Base-by-base conservation (phyloP, 2,797 vertebrate species). In the Tokudaia muenninki region DNA sequence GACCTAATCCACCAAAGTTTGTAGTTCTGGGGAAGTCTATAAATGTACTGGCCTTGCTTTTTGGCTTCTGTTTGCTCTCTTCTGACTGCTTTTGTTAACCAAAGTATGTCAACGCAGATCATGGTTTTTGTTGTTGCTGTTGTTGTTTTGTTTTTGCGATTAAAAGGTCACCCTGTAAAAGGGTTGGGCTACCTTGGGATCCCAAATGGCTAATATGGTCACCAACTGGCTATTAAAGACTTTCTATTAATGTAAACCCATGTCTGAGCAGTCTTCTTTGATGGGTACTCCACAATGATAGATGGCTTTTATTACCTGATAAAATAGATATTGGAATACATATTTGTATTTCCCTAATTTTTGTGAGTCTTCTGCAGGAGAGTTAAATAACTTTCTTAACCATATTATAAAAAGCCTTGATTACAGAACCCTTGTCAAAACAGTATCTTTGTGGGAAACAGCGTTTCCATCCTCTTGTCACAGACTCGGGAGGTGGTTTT, bases 241-340 rank as follows among this genome's bases (percentile, higher is more conserved):
- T 65, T 67, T 3, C 61, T 86, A 3, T 67, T 67, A 31, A 21
- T 10, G 7, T 34, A 65, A 86, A 50, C 61, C 59, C 29, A 34
- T n/a, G 10, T 50, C 29, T 12, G 29, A 13, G 31, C 19, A 86
- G 44, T n/a, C 41, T 86, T 50, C 21, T 67, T 31, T 67, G 44
- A 21, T 59, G n/a, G 41, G 19, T 22, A 2, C 0, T 10, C 29
- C 44, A 86, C 29, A 65, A 13, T 41, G 57, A 55, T 26, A 65
- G 61, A n/a, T 70, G 3, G 57, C 77, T 95, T 90, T 90, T 24
- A 67, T 94, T 83, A 75, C 14, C 67, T 81, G 72, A 61, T 90
- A 65, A 88, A 65, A 83, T 37, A 92, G 50, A 52, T 77, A 65
- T 21, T 72, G 29, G 41, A 74, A 89, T 50, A 70, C 91, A 57